Base-by-base conservation (phyloP, 2,888 invertebrate species). In the Glaucopsyche alexis region DNA sequence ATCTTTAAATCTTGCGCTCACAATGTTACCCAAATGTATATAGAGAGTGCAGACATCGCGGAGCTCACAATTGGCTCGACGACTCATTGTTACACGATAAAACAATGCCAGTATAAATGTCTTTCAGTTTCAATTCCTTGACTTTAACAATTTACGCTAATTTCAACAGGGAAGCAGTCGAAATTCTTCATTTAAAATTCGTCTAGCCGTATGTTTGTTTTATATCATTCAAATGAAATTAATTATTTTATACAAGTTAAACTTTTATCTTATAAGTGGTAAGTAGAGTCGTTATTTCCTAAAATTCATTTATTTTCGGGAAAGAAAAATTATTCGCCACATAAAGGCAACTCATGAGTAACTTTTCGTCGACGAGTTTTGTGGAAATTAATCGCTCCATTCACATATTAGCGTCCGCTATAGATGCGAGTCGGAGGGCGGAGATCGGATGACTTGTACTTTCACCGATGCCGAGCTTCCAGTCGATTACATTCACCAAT, bases 41-140 rank as follows among this genome's bases (percentile, higher is more conserved):
- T 65, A 71, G 66, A 69, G 71, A 64, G 71, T 69, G 73, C 64
- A 66, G 72, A 71, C 66, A 74, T 67, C 72, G 72, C 74, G 75
- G 74, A 71, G 73, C 74, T 66, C 74, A 76, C 75, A 76, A 78
- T 78, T 78, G 75, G 71, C 77, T 72, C 73, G 67, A 64, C 67
- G 64, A 71, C 74, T 76, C 76, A 77, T 77, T 77, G 75, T 76
- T 75, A 71, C 49, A 40, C 14, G 70, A 75, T 73, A 72, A 76
- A 77, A 77, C 77, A 77, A 77, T 71, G 71, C 71, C 70, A 70
- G 72, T 60, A 74, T 75, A 70, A 76, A 75, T 74, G 70, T 69
- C 74, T 76, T 77, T 76, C 74, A 72, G 72, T 74, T 67, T 73
- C 74, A 65, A 70, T 75, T 76, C 72, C 74, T 77, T 75, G 76